Percentiles rank a stretch among this genome's conserved stretches.
Evolutionary conservation across 2,888 invertebrate species (phyloP).

Genomic region (Bellardia pandia): DNA sequence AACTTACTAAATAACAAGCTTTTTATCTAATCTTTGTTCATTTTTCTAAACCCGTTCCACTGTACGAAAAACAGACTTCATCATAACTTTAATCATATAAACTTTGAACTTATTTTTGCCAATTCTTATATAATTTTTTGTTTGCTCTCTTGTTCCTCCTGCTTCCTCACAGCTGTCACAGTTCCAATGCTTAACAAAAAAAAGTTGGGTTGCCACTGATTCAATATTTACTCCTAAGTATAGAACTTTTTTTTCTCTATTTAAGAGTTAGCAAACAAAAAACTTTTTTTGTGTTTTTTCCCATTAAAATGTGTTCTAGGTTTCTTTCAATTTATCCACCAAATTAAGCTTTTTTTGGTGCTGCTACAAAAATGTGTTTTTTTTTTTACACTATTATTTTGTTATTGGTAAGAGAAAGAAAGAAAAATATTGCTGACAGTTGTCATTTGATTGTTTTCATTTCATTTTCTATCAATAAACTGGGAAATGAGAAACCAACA

Average conservation of each 20-base stretch:
- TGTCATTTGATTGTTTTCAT: conserved; percentile 74
- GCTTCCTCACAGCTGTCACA: conserved; percentile 11
- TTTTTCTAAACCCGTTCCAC: neutral
- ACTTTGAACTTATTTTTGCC: conserved; percentile 41
- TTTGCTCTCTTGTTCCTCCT: neutral
- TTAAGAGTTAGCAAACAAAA: conserved; percentile 41
- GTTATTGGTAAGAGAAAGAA: conserved; percentile 21
- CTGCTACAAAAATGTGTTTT: neutral
- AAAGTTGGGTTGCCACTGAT: conserved; percentile 64
- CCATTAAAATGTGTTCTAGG: neutral
- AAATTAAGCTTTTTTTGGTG: conserved; percentile 17
- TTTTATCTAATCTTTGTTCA: neutral
- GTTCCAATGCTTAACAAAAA: neutral
- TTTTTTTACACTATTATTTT: conserved; percentile 29
- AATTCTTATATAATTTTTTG: conserved; percentile 10
- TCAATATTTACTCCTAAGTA: conserved; percentile 67
- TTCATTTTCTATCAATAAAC: conserved; percentile 74
- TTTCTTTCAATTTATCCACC: conserved; percentile 54
- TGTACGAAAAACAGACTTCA: conserved; percentile 42
- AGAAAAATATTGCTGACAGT: conserved; percentile 70
- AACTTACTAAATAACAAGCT: neutral
- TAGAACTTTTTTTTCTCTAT: conserved; percentile 11
- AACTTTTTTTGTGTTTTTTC: conserved; percentile 22
- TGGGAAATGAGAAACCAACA: conserved; percentile 40
- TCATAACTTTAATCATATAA: conserved; percentile 65